A percentile compares a stretch with the other conserved stretches of the same genome.
Evolutionary conservation across 2,888 invertebrate genomes (phyloP).

Genomic region (Caenorhabditis imperialis): DNA sequence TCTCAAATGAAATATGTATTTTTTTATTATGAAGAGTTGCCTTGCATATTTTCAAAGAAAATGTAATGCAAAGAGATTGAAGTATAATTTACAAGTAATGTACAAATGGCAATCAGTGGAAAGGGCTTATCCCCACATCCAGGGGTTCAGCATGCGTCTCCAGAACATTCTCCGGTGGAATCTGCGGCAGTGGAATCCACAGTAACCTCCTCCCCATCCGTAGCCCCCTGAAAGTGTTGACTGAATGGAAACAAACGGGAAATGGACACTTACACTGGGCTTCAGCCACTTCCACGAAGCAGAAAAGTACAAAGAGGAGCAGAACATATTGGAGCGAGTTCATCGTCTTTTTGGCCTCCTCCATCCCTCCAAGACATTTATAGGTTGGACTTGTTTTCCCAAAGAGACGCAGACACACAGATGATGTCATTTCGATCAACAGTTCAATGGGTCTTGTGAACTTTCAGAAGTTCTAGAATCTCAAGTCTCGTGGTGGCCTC

Average conservation of each 20-base stretch:
- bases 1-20: too few relatives aligned
- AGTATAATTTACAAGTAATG: too few relatives aligned
- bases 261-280: slow-evolving; percentile 29
- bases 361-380: slow-evolving; percentile 19
- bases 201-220: slow-evolving; percentile 12
- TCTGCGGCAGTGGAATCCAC: slow-evolving; percentile 35
- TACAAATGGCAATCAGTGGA: too few relatives aligned
- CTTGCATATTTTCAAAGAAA: too few relatives aligned
- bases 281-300: slow-evolving; percentile 26
- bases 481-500: slow-evolving; percentile 10
- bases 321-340: slow-evolving; percentile 16
- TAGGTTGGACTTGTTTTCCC: slow-evolving; percentile 40
- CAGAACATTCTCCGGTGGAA: slow-evolving; percentile 38
- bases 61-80: too few relatives aligned
- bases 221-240: too few relatives aligned
- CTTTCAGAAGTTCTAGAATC: slow-evolving; percentile 22
- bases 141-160: slow-evolving; percentile 22
- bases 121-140: too few relatives aligned
- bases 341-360: too few relatives aligned
- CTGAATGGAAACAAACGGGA: too few relatives aligned
- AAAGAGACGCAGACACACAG: slow-evolving; percentile 26
- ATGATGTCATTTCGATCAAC: slow-evolving; percentile 25
- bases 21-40: too few relatives aligned
- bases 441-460: too few relatives aligned
- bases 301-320: slow-evolving; percentile 26